Evolutionary conservation across 2,888 invertebrate genomes (phyloP).

Genomic region (Cistogaster globosa): DNA sequence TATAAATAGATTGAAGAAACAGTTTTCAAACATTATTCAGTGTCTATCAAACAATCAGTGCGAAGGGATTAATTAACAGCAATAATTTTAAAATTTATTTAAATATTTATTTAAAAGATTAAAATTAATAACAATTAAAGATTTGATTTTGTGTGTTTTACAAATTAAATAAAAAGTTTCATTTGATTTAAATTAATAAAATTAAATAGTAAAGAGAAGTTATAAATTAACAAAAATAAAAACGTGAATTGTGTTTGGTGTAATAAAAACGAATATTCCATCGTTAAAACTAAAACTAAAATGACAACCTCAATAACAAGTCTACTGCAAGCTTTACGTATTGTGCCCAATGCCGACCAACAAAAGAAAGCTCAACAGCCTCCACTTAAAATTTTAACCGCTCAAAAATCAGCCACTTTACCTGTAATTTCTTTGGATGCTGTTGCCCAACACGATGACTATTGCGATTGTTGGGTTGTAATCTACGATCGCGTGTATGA

Average conservation of each 20-base stretch:
- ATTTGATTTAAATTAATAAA: conserved; percentile 1
- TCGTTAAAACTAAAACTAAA: conserved; percentile 1
- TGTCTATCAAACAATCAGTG: conserved; percentile 33
- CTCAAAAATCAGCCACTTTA: conserved; percentile 63
- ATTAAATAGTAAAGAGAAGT: not conserved
- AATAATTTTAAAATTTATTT: not conserved
- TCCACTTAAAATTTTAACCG: conserved; percentile 46
- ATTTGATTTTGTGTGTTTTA: conserved; percentile 25
- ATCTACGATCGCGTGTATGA: conserved; percentile 94
- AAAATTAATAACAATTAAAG: not conserved
- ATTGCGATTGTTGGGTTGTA: conserved; percentile 92
- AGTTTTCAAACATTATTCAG: conserved; percentile 24
- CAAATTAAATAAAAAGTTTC: conserved; percentile 7
- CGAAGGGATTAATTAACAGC: not conserved
- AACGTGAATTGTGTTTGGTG: not conserved
- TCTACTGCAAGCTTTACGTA: conserved; percentile 77
- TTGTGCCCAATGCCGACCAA: conserved; percentile 67
- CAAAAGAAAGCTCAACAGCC: conserved; percentile 40
- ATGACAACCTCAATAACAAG: conserved; percentile 78
- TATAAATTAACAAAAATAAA: not conserved
- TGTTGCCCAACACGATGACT: conserved; percentile 89
- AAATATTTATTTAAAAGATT: not conserved
- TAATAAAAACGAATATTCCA: not conserved
- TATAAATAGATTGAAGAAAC: conserved; percentile 54
- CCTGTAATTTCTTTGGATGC: conserved; percentile 87